Evolutionary conservation across 2,113 vertebrate genomes (phyloP).

Genomic region (Nestor notabilis): DNA sequence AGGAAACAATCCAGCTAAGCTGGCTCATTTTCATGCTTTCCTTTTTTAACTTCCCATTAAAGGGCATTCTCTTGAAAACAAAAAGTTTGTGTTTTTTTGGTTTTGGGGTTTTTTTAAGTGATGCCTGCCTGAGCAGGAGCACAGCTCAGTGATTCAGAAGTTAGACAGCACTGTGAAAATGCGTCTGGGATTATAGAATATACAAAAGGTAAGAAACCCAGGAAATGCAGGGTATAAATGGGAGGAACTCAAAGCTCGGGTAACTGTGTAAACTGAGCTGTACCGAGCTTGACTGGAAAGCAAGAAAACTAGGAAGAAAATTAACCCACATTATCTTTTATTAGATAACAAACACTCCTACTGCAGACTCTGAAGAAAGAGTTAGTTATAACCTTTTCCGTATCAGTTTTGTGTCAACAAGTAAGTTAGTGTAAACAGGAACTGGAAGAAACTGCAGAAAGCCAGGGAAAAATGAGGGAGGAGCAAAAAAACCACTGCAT

Average conservation of each 20-base stretch:
- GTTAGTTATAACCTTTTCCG: neutral
- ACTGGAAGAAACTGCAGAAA: neutral
- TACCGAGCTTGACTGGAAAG: neutral
- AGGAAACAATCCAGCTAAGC: neutral
- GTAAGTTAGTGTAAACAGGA: neutral
- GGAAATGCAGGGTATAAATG: neutral
- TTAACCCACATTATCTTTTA: neutral
- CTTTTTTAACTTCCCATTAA: slow-evolving; percentile 8
- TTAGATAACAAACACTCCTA: neutral
- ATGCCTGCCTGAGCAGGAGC: neutral
- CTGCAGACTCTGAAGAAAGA: neutral
- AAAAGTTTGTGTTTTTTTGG: neutral
- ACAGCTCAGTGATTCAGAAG: rapidly evolving
- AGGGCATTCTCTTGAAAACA: neutral
- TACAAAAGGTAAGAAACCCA: slow-evolving; percentile 22
- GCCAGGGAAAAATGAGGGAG: neutral
- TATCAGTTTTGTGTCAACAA: neutral
- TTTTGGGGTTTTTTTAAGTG: neutral
- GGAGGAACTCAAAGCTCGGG: neutral
- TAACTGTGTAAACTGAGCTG: neutral
- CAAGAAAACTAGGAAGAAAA: neutral
- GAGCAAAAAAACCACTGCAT: neutral
- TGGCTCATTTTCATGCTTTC: neutral
- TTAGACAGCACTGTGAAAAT: neutral
- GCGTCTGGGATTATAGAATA: neutral